These are phyloP conservation scores for Melanotaenia duboulayi DNA, from an alignment of 2,113 vertebrate genomes.

Conservation along the genomic window DNA sequence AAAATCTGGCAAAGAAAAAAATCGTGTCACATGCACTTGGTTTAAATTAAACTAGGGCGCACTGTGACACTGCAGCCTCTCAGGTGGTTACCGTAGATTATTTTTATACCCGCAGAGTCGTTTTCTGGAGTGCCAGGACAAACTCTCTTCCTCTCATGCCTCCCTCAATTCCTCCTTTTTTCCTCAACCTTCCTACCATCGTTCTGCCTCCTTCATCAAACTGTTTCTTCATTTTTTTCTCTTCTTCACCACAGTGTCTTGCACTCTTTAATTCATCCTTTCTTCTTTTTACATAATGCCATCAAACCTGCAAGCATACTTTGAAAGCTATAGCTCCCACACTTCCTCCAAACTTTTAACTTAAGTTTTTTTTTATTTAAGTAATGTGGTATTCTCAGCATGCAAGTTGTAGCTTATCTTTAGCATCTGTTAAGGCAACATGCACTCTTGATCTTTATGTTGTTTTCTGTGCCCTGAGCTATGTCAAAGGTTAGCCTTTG, in stretches of 20 bases:
- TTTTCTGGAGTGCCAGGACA: conserved; percentile 80
- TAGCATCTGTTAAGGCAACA: conserved; percentile 24
- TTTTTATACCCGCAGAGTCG: conserved; percentile 81
- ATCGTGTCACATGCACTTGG: conserved; percentile 67
- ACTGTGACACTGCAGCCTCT: conserved; percentile 83
- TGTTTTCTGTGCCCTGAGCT: conserved; percentile 43
- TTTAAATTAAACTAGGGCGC: conserved; percentile 82
- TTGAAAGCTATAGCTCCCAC: conserved; percentile 3
- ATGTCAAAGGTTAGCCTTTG: conserved; percentile 59
- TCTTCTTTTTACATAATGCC: conserved; percentile 9
- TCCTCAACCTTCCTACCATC: conserved; percentile 14
- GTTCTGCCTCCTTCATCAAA: conserved; percentile 9
- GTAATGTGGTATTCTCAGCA: conserved; percentile 50
- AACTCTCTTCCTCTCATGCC: conserved; percentile 68
- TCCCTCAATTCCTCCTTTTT: conserved; percentile 65
- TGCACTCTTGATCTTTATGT: conserved; percentile 28
- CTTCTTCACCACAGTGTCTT: conserved; percentile 5
- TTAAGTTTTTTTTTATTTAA: conserved; percentile 34
- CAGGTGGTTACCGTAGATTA: conserved; percentile 82
- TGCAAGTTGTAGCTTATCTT: conserved; percentile 19
- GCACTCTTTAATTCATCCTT: conserved; percentile 3
- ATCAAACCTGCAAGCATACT: conserved; percentile 6
- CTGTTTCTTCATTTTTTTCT: conserved; percentile 4
- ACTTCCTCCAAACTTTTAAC: conserved; percentile 1
- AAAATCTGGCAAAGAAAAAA: conserved; percentile 59